Conservation (phyloP, 1,140 invertebrate genomes). For the Maconellicoccus hirsutus region DNA sequence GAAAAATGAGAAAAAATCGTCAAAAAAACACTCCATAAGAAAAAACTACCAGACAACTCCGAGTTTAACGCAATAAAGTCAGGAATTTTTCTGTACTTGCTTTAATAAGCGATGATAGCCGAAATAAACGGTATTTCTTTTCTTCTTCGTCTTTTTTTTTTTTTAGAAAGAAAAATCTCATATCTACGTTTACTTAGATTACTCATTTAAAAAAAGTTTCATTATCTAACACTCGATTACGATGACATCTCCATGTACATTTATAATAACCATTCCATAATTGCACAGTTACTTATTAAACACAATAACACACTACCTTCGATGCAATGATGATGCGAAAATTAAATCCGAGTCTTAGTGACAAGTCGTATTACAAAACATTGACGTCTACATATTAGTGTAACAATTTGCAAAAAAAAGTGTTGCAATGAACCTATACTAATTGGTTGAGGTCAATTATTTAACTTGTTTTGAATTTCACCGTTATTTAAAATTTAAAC, state of each 20-base stretch:
- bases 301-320: not conserved
- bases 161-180: not conserved
- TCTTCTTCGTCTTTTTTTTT: not conserved
- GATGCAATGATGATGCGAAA: not conserved
- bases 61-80: constrained; percentile 18
- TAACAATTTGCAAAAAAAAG: no score
- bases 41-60: constrained; percentile 1
- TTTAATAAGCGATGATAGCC: constrained; percentile 13
- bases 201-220: not conserved
- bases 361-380: not conserved
- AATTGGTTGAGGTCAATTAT: no score
- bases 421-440: no score
- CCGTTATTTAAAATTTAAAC: no score
- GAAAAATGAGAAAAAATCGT: constrained; percentile 2
- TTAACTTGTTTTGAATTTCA: no score
- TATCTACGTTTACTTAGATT: not conserved
- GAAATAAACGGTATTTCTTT: constrained; percentile 22
- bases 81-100: constrained; percentile 15
- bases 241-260: not conserved
- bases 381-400: no score
- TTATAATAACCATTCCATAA: not conserved
- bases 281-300: no score
- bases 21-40: not conserved
- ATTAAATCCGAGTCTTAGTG: not conserved
- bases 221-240: not conserved